Evolutionary conservation across 1,140 invertebrate genomes (phyloP).

Genomic region (Chlorops oryzae): DNA sequence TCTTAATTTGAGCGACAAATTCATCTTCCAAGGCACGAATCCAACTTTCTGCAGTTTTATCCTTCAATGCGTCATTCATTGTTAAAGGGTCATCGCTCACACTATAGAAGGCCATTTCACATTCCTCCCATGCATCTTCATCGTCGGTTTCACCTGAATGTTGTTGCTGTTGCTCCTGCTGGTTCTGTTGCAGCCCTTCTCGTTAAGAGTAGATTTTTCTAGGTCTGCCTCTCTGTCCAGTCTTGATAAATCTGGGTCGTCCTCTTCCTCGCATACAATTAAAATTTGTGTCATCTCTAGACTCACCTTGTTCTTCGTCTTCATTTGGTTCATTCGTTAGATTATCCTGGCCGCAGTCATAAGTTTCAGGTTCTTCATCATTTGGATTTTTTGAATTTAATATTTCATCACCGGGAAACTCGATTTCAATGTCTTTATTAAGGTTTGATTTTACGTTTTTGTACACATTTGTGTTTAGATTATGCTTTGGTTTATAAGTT

Average conservation of each 20-base stretch:
- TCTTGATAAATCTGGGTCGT: background rate
- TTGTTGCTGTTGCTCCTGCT: too few relatives aligned
- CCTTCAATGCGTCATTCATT: background rate
- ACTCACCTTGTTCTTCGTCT: background rate
- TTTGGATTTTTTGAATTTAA: too few relatives aligned
- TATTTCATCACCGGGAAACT: too few relatives aligned
- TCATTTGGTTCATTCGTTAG: background rate
- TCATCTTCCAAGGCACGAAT: slow-evolving; percentile 31
- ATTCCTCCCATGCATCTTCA: background rate
- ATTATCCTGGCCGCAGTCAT: too few relatives aligned
- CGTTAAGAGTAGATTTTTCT: background rate
- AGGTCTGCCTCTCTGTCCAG: background rate
- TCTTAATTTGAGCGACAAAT: slow-evolving; percentile 26
- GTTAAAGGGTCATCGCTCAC: background rate
- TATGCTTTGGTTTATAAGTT: background rate
- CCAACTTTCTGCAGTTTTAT: slow-evolving; percentile 17
- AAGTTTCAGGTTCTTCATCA: too few relatives aligned
- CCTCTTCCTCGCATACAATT: slow-evolving; percentile 2
- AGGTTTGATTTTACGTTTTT: background rate
- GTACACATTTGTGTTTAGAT: background rate
- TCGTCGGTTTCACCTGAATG: background rate
- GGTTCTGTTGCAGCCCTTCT: background rate
- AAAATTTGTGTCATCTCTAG: too few relatives aligned
- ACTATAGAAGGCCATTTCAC: background rate
- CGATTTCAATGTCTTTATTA: background rate